Base-by-base conservation (phyloP, 2,797 vertebrate species). In the Triplophysa bombifrons region DNA sequence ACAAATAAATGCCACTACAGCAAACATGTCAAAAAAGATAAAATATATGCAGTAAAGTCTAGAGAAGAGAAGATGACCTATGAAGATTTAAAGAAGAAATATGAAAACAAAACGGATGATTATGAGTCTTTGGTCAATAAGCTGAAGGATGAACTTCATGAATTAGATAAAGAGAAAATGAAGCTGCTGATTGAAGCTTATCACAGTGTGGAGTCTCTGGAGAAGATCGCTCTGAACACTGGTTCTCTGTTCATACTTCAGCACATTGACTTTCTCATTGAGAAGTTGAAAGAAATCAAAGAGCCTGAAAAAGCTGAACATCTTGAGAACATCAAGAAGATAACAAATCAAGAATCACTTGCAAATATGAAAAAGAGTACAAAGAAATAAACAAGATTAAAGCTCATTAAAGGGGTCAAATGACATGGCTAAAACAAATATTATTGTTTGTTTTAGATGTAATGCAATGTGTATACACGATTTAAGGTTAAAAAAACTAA, bases 21-120 rank as follows among this genome's bases (percentile, higher is more conserved):
- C 0, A 0, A 25, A 0, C 88, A 89, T 2, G 0, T 11, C 10
- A 73, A 22, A 14, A 68, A 70, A 11, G 17, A 11, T 0, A 60
- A 44, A 63, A 65, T 13, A 2, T 87, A 68, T 68, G 9, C 41
- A 8, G 8, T 12, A 1, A 14, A 30, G 22, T 53, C 41, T 34
- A 5, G 61, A n/a, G 48, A 82, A 3, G 70, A 53, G 16, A 85
- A 5, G 8, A 81, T 9, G 41, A 76, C 72, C 7, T 16, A 27
- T 2, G 14, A 30, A 7, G 25, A 80, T 0, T 17, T 88, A 71
- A 82, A 85, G 41, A 19, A 50, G 13, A 80, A 70, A 17, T 86
- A 78, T 3, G 67, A 85, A 8, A 9, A 0, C 2, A 10, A 75
- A 17, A 46, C 25, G 4, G 1, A 0, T 1, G 11, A 65, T 1